phyloP scores from a whole-genome alignment of 1,140 invertebrate genomes.

The Apis dorsata region DNA sequence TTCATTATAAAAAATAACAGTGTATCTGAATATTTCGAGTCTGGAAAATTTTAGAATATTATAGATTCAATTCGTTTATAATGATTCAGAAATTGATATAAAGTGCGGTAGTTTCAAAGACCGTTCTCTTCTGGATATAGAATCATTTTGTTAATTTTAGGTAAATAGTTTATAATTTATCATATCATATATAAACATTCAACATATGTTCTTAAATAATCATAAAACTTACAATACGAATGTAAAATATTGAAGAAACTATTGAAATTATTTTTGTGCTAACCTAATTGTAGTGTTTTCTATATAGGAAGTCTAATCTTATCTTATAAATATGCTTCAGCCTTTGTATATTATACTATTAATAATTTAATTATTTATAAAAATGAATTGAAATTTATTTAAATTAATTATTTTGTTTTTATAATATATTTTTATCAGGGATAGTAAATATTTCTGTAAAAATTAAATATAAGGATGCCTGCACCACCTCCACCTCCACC shows the following conservation, averaged over 20 bases:
- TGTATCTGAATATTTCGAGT: not conserved
- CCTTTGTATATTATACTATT: not conserved
- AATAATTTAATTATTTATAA: not conserved
- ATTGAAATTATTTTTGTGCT: constrained; percentile 19
- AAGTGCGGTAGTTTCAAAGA: constrained; percentile 47
- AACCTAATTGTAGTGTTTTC: constrained; percentile 28
- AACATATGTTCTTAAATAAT: not conserved
- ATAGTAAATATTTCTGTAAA: constrained; percentile 13
- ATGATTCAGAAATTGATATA: constrained; percentile 23
- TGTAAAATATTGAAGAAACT: not conserved
- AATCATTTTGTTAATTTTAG: constrained; percentile 26
- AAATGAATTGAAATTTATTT: not conserved
- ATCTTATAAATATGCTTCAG: constrained; percentile 33
- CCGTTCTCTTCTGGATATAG: not conserved
- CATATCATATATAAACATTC: not conserved
- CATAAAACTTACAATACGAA: not conserved
- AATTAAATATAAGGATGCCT: constrained; percentile 75
- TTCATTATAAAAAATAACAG: not conserved
- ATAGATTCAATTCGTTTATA: constrained; percentile 23
- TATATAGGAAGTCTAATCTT: constrained; percentile 42
- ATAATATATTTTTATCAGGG: not conserved
- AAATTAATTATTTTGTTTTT: not conserved
- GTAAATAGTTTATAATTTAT: not conserved
- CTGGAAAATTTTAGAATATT: constrained; percentile 36
- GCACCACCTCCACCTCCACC: constrained; percentile 84